Evolutionary conservation across 35 echinoderm and acorn worm genomes (phyloP).

Genomic region (Chiridota heheva): DNA sequence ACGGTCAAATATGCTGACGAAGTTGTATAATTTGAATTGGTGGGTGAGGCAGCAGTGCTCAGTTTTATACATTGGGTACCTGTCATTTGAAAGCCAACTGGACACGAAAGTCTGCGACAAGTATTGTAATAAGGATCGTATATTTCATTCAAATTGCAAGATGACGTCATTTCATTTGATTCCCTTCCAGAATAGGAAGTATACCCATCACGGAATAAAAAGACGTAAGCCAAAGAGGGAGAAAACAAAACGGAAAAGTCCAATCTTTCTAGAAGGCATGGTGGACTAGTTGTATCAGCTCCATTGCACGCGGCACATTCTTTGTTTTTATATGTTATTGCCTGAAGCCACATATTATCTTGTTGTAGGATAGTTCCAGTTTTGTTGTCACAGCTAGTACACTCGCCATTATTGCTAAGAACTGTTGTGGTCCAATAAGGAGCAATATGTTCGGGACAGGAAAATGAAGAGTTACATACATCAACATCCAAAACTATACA

Average conservation of each 20-base stretch:
- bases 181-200: not conserved
- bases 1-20: not conserved
- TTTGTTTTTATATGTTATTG: slow-evolving; percentile 15
- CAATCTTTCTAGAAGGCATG: not conserved
- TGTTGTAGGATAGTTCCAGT: no score
- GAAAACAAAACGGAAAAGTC: not conserved
- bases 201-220: slow-evolving; percentile 20
- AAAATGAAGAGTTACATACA: no score
- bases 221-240: not conserved
- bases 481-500: no score
- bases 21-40: not conserved
- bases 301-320: slow-evolving; percentile 19
- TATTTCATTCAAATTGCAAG: not conserved
- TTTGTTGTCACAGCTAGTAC: no score
- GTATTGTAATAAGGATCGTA: not conserved
- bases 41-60: not conserved
- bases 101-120: no score
- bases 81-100: not conserved
- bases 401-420: no score
- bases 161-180: not conserved
- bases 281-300: not conserved
- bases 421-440: no score
- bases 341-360: no score
- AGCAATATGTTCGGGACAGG: no score
- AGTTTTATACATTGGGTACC: not conserved